Percentiles rank a stretch among this genome's conserved stretches.
Conservation (phyloP, 2,797 vertebrate species). For the Passerculus sandwichensis region DNA sequence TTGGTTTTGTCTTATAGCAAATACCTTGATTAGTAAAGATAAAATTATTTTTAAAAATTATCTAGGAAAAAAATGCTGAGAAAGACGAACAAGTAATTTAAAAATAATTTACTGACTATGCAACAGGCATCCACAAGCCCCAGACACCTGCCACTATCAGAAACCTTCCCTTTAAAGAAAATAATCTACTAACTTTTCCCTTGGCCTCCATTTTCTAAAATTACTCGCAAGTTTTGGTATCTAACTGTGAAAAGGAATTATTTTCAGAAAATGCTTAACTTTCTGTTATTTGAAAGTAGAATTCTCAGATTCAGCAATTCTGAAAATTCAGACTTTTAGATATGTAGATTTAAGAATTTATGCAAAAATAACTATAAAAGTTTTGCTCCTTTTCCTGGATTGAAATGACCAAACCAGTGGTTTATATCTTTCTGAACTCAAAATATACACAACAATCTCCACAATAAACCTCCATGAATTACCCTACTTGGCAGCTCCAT, state of each 20-base stretch:
- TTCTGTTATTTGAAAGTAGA: not conserved
- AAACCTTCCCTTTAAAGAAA: not conserved
- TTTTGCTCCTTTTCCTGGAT: not conserved
- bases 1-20: not conserved
- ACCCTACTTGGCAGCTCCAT: not conserved
- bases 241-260: not conserved
- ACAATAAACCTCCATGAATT: not conserved
- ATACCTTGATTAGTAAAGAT: not conserved
- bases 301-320: not conserved
- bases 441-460: not conserved
- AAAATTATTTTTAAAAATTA: not conserved
- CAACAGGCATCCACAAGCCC: not conserved
- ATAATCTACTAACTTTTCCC: not conserved
- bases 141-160: not conserved
- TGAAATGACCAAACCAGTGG: not conserved
- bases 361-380: not conserved
- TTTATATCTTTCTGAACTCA: not conserved
- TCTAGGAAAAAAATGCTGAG: not conserved
- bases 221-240: not conserved
- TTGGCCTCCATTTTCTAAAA: not conserved
- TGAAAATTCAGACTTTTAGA: not conserved
- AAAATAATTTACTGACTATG: not conserved
- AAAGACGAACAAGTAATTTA: not conserved
- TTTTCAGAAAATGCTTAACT: not conserved
- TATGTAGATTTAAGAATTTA: not conserved